These are phyloP conservation scores for Drosophila ochracea DNA, from an alignment of 2,888 invertebrate genomes.

Conservation along the genomic window DNA sequence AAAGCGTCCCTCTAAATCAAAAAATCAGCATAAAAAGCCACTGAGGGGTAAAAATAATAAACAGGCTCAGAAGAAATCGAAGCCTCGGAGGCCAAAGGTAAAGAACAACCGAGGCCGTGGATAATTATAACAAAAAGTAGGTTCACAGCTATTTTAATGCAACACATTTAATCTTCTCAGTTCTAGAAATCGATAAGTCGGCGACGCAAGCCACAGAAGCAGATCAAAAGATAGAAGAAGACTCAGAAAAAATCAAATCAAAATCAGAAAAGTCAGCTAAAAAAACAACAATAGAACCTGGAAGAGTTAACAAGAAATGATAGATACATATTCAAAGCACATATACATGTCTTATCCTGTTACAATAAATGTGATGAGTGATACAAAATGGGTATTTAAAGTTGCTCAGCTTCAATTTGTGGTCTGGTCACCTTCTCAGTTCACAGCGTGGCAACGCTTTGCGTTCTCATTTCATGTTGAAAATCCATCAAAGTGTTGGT, in stretches of 20 bases:
- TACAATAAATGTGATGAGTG: slow-evolving; percentile 23
- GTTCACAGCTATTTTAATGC: background rate
- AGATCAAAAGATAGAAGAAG: background rate
- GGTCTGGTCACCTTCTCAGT: slow-evolving; percentile 48
- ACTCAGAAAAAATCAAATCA: background rate
- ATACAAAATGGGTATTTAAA: slow-evolving; percentile 28
- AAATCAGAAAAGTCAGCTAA: too few relatives aligned
- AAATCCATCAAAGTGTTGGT: slow-evolving; percentile 68
- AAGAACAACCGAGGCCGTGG: background rate
- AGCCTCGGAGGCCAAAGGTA: background rate
- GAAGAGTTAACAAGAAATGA: background rate
- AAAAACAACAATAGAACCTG: background rate
- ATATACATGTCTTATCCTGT: background rate
- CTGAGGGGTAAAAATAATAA: background rate
- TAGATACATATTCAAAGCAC: background rate
- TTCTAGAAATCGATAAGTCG: background rate
- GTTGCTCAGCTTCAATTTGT: slow-evolving; percentile 22
- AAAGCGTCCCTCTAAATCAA: background rate
- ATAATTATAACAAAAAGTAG: background rate
- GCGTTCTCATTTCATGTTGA: slow-evolving; percentile 48
- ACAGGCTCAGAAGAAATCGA: background rate
- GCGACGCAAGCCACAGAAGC: background rate
- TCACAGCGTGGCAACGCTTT: slow-evolving; percentile 26
- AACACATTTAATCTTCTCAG: background rate
- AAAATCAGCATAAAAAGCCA: background rate